phyloP scores from a whole-genome alignment of 1,140 invertebrate genomes.

The Muscidifurax raptorellus region DNA sequence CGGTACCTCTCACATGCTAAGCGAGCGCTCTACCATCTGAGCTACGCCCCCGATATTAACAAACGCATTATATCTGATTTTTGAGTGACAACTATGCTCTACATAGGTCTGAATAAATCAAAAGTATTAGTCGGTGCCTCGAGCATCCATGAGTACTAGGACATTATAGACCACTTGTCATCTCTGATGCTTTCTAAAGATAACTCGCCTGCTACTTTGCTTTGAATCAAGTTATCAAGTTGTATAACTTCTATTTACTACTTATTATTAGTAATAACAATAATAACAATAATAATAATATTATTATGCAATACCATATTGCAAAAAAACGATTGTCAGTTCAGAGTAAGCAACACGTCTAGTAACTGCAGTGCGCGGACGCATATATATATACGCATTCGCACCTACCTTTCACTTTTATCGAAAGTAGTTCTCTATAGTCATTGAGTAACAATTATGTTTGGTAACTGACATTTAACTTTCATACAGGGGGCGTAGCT shows the following conservation, averaged over 20 bases:
- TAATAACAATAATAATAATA: no score
- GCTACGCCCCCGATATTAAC: conserved; percentile 81
- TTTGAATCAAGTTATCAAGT: no score
- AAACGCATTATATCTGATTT: not conserved
- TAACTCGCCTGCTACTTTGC: not conserved
- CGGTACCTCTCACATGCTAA: conserved; percentile 79
- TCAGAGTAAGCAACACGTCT: no score
- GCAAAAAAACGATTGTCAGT: no score
- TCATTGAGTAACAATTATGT: not conserved
- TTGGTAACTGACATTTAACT: not conserved
- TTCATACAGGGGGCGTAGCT: conserved; percentile 83
- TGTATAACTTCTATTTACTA: no score
- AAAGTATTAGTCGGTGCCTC: not conserved
- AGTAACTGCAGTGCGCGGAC: no score
- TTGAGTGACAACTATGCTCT: not conserved
- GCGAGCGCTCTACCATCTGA: conserved; percentile 92
- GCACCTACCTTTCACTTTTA: conserved; percentile 1
- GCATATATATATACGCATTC: not conserved
- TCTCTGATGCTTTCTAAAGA: not conserved
- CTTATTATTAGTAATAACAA: no score
- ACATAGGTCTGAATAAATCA: not conserved
- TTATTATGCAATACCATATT: no score
- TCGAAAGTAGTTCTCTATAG: not conserved
- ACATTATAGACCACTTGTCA: no score
- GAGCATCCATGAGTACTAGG: not conserved